Percentiles rank a stretch among this genome's conserved stretches.
phyloP scores from a whole-genome alignment of 2,113 vertebrate species.

The Falcunculus frontatus region DNA sequence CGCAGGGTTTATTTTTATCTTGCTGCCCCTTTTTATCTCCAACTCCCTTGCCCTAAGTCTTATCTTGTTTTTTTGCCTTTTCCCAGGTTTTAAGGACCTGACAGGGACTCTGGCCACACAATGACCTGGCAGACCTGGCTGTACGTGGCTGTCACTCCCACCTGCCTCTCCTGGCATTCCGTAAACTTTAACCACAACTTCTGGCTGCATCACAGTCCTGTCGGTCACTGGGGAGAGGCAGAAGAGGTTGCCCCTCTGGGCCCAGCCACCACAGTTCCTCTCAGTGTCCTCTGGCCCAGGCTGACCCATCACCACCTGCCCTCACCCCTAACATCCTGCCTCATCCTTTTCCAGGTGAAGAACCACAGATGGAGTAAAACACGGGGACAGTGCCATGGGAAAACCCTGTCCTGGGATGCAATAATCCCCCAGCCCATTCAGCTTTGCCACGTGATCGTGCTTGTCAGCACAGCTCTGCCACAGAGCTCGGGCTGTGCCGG shows the following conservation, averaged over 20 bases:
- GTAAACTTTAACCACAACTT: not conserved
- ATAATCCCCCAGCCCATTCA: not conserved
- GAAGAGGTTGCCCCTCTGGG: not conserved
- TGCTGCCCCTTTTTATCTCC: not conserved
- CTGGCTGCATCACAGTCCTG: fast-evolving
- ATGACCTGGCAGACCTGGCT: not conserved
- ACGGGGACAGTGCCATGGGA: not conserved
- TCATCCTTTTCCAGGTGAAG: not conserved
- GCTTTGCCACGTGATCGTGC: fast-evolving
- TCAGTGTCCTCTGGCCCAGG: fast-evolving
- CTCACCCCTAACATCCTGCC: not conserved
- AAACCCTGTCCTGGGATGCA: not conserved
- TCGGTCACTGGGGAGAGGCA: not conserved
- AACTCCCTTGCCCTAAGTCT: not conserved
- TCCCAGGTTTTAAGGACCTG: not conserved
- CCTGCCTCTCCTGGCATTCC: not conserved
- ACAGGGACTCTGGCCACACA: fast-evolving
- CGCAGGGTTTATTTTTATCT: not conserved
- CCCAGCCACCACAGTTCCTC: fast-evolving
- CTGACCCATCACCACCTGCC: not conserved
- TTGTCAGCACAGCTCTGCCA: fast-evolving
- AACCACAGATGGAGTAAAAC: not conserved
- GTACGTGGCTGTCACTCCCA: fast-evolving
- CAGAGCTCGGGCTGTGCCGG: fast-evolving
- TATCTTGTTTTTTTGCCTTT: not conserved